These are phyloP conservation scores for Holothuria scabra DNA, from an alignment of 53 echinoderm and acorn worm genomes.

Conservation along the genomic window DNA sequence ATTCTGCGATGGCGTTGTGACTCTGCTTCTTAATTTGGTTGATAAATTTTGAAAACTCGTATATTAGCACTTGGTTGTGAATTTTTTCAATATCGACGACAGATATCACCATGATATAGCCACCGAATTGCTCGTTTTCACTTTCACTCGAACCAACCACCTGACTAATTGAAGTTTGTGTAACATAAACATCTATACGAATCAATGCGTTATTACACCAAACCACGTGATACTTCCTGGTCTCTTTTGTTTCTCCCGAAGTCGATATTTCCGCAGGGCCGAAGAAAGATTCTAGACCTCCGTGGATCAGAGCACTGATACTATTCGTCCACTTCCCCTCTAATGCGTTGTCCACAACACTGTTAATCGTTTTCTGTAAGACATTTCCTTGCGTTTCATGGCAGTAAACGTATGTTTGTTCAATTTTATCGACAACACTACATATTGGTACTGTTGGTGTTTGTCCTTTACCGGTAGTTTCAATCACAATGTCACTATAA, in stretches of 20 bases:
- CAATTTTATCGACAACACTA: no score
- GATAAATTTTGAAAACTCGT: slow-evolving; percentile 16
- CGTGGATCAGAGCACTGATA: background rate
- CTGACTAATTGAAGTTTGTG: background rate
- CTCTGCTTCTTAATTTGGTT: background rate
- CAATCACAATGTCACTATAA: no score
- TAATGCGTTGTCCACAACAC: background rate
- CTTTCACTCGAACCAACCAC: background rate
- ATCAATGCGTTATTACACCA: background rate
- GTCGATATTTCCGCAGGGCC: background rate
- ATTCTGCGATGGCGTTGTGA: background rate
- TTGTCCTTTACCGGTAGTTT: no score
- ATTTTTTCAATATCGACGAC: slow-evolving; percentile 5
- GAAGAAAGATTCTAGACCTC: background rate
- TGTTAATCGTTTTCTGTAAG: no score
- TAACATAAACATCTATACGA: slow-evolving; percentile 6
- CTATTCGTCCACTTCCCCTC: background rate
- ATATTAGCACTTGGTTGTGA: slow-evolving; percentile 4
- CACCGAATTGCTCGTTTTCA: no score
- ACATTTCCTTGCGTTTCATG: no score
- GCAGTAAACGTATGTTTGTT: no score
- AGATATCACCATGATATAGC: slow-evolving; percentile 6
- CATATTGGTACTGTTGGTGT: no score
- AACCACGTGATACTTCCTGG: background rate
- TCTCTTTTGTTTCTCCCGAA: background rate